phyloP scores from a whole-genome alignment of 2,888 invertebrate species.

The Phalangium opilio region DNA sequence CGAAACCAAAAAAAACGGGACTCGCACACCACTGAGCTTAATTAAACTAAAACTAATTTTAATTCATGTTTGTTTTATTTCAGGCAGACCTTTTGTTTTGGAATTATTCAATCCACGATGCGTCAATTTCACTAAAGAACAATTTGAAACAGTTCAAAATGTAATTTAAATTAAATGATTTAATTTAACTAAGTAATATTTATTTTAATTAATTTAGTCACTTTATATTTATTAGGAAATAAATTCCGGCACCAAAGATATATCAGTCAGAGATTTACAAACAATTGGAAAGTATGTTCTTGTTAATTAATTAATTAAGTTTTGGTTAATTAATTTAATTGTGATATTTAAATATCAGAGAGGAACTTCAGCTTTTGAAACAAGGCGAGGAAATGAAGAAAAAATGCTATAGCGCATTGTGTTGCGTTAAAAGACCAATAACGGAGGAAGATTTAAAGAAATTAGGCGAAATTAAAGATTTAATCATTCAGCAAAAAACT shows the following conservation, averaged over 20 bases:
- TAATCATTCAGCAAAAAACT: slow-evolving; percentile 62
- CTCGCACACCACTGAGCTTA: no score
- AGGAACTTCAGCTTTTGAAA: slow-evolving; percentile 53
- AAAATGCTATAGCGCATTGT: slow-evolving; percentile 73
- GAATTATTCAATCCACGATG: slow-evolving; percentile 56
- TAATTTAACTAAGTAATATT: not conserved
- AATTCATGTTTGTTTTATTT: slow-evolving; percentile 27
- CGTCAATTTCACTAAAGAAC: slow-evolving; percentile 36
- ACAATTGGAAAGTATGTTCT: slow-evolving; percentile 40
- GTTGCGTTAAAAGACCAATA: slow-evolving; percentile 39
- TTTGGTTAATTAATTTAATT: slow-evolving; percentile 4
- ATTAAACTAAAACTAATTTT: no score
- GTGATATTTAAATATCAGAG: slow-evolving; percentile 33
- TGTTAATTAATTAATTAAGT: not conserved
- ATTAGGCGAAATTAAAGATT: slow-evolving; percentile 38
- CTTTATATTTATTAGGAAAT: slow-evolving; percentile 33
- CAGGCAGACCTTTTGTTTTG: slow-evolving; percentile 80
- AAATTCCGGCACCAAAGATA: slow-evolving; percentile 38
- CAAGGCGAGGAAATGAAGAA: slow-evolving; percentile 73
- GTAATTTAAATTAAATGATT: slow-evolving; percentile 17
- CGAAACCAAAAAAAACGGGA: no score
- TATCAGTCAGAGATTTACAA: slow-evolving; percentile 47
- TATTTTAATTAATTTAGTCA: no score
- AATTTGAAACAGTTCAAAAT: slow-evolving; percentile 42
- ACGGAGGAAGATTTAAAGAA: slow-evolving; percentile 34